Evolutionary conservation across 2,888 invertebrate species (phyloP).

Genomic region (Venustoraphidia nigricollis): DNA sequence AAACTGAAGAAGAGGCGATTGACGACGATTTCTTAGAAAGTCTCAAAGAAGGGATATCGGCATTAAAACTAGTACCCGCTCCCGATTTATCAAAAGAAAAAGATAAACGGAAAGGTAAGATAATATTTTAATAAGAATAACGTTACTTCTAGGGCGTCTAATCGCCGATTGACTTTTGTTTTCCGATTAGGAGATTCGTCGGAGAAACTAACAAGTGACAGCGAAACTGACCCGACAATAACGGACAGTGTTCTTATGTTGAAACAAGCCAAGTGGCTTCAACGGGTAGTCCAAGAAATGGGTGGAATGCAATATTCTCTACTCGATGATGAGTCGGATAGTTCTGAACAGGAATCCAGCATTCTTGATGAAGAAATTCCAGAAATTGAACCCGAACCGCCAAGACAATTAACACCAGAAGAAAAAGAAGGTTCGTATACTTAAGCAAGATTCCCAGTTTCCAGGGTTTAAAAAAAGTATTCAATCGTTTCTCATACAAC

Average conservation of each 20-base stretch:
- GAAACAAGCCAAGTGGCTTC: constrained; percentile 26
- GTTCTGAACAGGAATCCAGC: constrained; percentile 26
- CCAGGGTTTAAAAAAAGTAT: too few relatives aligned
- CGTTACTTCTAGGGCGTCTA: background rate
- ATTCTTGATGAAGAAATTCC: constrained; percentile 30
- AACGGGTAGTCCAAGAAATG: constrained; percentile 30
- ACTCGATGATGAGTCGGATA: constrained; percentile 24
- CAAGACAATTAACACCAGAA: constrained; percentile 40
- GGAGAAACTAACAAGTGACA: background rate
- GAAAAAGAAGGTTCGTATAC: constrained; percentile 43
- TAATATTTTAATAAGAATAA: background rate
- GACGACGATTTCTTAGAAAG: background rate
- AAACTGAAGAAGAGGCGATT: constrained; percentile 12
- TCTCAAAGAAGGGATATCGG: constrained; percentile 6
- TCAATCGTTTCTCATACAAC: too few relatives aligned
- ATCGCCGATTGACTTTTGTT: background rate
- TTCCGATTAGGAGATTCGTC: constrained; percentile 2
- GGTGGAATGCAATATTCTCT: constrained; percentile 25
- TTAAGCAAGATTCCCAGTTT: background rate
- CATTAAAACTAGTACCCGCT: constrained; percentile 24
- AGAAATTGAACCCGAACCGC: constrained; percentile 29
- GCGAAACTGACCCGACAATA: constrained; percentile 6
- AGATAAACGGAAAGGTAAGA: constrained; percentile 21
- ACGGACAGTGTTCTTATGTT: constrained; percentile 22
- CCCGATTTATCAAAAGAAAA: constrained; percentile 27